Evolutionary conservation across 2,888 invertebrate species (phyloP).

Genomic region (Axea sp.): DNA sequence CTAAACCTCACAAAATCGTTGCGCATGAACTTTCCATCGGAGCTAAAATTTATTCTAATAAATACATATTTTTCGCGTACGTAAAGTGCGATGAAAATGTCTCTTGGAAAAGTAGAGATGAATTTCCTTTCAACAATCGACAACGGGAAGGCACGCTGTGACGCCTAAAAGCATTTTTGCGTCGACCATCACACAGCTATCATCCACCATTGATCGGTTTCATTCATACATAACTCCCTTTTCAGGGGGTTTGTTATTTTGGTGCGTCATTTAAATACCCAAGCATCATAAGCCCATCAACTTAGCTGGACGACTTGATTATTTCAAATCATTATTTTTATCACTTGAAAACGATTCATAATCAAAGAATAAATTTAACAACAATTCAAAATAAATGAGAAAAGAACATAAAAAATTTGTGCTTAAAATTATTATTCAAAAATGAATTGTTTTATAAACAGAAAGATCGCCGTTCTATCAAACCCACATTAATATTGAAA

Average conservation of each 20-base stretch:
- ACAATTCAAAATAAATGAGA: too few relatives aligned
- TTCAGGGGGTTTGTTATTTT: conserved; percentile 34
- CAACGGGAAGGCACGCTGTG: conserved; percentile 69
- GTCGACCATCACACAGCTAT: conserved; percentile 75
- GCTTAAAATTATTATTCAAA: too few relatives aligned
- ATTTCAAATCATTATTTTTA: neutral
- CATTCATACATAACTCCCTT: conserved; percentile 73
- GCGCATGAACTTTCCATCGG: neutral
- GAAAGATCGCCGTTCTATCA: too few relatives aligned
- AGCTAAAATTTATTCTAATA: conserved; percentile 12
- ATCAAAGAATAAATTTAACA: too few relatives aligned
- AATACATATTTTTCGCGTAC: conserved; percentile 10
- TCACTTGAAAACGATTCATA: too few relatives aligned
- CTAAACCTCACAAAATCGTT: too few relatives aligned
- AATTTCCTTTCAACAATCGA: conserved; percentile 55
- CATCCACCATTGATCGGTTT: conserved; percentile 76
- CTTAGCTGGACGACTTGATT: conserved; percentile 5
- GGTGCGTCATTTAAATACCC: conserved; percentile 37
- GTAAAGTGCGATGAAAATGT: conserved; percentile 26
- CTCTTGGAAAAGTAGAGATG: conserved; percentile 49
- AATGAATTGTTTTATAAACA: too few relatives aligned
- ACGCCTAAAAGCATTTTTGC: conserved; percentile 78
- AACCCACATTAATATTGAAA: too few relatives aligned
- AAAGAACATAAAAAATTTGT: too few relatives aligned
- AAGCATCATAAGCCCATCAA: conserved; percentile 24